phyloP scores from a whole-genome alignment of 2,888 invertebrate genomes.

The Scelioninae gen. 2 region DNA sequence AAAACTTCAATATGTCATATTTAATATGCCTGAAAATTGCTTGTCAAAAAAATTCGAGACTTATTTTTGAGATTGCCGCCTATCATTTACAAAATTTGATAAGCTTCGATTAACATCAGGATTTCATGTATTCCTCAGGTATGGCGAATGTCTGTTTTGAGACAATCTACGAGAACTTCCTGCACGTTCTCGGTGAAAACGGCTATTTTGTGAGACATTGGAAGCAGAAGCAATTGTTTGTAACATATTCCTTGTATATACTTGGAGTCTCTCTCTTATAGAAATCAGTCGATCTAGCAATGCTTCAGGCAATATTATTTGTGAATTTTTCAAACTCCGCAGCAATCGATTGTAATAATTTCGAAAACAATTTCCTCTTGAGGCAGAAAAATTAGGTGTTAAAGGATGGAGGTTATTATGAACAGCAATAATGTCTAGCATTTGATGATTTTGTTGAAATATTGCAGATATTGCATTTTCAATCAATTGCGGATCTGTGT shows the following conservation, averaged over 20 bases:
- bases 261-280: constrained; percentile 63
- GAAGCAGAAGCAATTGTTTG: constrained; percentile 45
- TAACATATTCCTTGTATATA: constrained; percentile 61
- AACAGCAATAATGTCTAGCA: constrained; percentile 27
- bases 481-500: constrained; percentile 7
- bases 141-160: constrained; percentile 64
- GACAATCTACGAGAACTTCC: constrained; percentile 47
- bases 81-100: constrained; percentile 10
- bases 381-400: constrained; percentile 26
- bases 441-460: constrained; percentile 16
- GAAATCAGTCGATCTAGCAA: constrained; percentile 64
- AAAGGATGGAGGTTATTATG: constrained; percentile 38
- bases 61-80: constrained; percentile 3
- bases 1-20: constrained; percentile 12
- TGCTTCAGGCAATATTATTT: constrained; percentile 62
- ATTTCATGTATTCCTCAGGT: constrained; percentile 53
- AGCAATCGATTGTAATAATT: constrained; percentile 31
- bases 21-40: constrained; percentile 9
- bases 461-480: constrained; percentile 15
- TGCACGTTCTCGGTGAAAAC: constrained; percentile 27
- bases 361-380: constrained; percentile 10
- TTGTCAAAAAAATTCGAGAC: constrained; percentile 14
- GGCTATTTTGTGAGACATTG: constrained; percentile 8
- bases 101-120: constrained; percentile 17
- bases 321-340: constrained; percentile 61